These are phyloP conservation scores for Pangasius krempfi DNA, from an alignment of 2,797 vertebrate species.

Conservation along the genomic window DNA sequence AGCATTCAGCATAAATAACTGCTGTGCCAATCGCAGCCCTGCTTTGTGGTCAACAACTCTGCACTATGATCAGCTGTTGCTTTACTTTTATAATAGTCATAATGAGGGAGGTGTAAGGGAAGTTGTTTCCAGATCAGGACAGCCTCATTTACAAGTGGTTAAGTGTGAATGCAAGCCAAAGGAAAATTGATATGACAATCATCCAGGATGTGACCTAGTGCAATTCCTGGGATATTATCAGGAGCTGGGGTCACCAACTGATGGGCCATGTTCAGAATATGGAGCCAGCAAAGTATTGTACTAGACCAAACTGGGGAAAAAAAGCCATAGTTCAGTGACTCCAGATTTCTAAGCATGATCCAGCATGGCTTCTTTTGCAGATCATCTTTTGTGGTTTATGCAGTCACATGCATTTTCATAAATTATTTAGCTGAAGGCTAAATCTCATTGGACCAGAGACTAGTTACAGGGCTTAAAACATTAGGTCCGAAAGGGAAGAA, in stretches of 20 bases:
- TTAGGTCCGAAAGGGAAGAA: not conserved
- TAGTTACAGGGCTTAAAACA: not conserved
- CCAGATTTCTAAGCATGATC: not conserved
- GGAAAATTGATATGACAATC: not conserved
- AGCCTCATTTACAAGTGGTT: not conserved
- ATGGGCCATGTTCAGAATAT: not conserved
- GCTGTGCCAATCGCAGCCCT: slow-evolving; percentile 63
- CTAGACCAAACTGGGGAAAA: not conserved
- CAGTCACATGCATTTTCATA: not conserved
- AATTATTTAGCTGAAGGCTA: not conserved
- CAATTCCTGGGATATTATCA: not conserved
- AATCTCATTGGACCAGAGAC: too few species aligned
- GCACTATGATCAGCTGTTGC: not conserved
- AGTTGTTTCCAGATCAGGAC: not conserved
- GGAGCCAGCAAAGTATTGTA: not conserved
- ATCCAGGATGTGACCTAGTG: not conserved
- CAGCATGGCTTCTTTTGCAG: not conserved
- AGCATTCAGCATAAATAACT: slow-evolving; percentile 68
- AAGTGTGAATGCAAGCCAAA: not conserved
- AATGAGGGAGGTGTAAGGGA: not conserved
- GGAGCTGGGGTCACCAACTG: too few species aligned
- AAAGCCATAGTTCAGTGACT: not conserved
- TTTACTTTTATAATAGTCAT: not conserved
- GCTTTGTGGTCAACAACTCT: slow-evolving; percentile 25
- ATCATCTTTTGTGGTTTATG: not conserved